Percentiles rank a stretch among this genome's conserved stretches.
Conservation (phyloP, 2,113 vertebrate genomes). For the Sisor rabdophorus region DNA sequence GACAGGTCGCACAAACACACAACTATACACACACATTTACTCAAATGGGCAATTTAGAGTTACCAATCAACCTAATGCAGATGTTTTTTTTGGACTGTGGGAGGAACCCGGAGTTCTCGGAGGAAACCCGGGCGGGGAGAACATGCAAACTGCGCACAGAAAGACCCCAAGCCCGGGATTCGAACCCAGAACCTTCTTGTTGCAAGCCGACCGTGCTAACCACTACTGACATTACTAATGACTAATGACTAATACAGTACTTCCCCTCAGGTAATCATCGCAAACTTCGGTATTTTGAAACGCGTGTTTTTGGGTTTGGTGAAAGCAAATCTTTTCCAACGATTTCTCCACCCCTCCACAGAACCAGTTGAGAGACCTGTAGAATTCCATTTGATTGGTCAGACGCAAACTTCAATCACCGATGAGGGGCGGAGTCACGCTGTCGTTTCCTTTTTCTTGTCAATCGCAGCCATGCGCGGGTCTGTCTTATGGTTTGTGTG, state of each 20-base stretch:
- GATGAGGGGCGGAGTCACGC: background rate
- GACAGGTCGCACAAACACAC: too few relatives aligned
- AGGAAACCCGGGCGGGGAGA: too few relatives aligned
- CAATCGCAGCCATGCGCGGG: slow-evolving; percentile 52
- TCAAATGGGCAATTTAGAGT: too few relatives aligned
- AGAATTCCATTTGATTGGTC: background rate
- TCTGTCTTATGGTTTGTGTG: background rate
- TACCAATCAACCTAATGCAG: too few relatives aligned
- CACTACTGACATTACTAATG: background rate
- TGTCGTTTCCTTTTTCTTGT: slow-evolving; percentile 40
- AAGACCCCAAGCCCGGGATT: too few relatives aligned
- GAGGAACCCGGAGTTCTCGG: too few relatives aligned
- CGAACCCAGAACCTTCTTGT: too few relatives aligned
- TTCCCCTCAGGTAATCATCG: background rate
- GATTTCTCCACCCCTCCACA: background rate
- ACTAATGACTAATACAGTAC: background rate
- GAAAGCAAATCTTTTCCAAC: background rate
- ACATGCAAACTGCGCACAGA: too few relatives aligned
- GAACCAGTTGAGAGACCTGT: background rate
- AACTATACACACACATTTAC: too few relatives aligned
- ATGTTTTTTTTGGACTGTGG: too few relatives aligned
- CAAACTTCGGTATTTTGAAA: background rate
- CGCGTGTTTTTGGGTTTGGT: background rate
- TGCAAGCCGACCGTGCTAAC: background rate
- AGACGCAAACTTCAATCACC: background rate